phyloP scores from a whole-genome alignment of 2,888 invertebrate genomes.

The Tenthredo notha region DNA sequence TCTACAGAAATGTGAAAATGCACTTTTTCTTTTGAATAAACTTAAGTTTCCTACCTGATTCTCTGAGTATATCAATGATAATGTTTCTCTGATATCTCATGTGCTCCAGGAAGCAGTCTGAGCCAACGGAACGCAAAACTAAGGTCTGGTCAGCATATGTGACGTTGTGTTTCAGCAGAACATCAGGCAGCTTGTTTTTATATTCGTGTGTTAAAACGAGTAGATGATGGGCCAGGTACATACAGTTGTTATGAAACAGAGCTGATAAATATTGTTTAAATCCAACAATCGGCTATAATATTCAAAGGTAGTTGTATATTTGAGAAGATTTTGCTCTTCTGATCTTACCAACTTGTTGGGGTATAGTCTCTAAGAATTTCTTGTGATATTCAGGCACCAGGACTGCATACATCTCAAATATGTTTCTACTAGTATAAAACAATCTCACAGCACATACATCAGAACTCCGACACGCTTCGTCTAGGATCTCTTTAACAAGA shows the following conservation, averaged over 20 bases:
- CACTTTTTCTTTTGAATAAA: background rate
- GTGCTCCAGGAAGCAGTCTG: constrained; percentile 86
- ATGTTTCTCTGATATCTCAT: constrained; percentile 88
- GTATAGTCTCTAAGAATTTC: constrained; percentile 89
- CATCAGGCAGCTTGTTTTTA: constrained; percentile 82
- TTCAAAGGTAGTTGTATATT: constrained; percentile 3
- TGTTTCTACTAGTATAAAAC: constrained; percentile 85
- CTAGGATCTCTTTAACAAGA: constrained; percentile 83
- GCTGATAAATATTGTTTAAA: constrained; percentile 79
- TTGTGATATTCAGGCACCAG: constrained; percentile 91
- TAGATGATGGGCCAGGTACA: constrained; percentile 90
- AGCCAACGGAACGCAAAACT: constrained; percentile 84
- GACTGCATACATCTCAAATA: constrained; percentile 88
- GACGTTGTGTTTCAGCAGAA: constrained; percentile 81
- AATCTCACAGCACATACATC: constrained; percentile 84
- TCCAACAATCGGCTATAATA: constrained; percentile 1
- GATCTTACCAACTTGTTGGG: constrained; percentile 89
- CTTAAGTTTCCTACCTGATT: constrained; percentile 82
- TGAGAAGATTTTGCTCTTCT: background rate
- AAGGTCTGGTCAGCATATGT: constrained; percentile 86
- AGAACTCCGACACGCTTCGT: constrained; percentile 83
- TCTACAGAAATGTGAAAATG: background rate
- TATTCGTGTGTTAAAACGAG: constrained; percentile 85
- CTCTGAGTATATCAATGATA: constrained; percentile 87
- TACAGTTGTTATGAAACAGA: constrained; percentile 94